These are phyloP conservation scores for Alsophila aescularia DNA, from an alignment of 2,888 invertebrate species.

Conservation along the genomic window DNA sequence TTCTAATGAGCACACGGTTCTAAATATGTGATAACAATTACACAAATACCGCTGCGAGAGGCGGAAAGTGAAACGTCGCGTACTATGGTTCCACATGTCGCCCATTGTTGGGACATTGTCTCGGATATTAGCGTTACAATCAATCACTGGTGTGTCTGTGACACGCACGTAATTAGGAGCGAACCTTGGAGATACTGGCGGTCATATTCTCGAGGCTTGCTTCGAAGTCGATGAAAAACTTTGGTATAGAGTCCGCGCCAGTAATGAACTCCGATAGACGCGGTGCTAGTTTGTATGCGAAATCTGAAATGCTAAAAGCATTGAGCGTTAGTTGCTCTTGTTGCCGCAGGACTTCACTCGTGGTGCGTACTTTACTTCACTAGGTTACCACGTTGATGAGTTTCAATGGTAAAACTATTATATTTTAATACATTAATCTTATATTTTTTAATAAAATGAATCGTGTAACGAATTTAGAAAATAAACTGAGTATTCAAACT, in stretches of 20 bases:
- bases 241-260: too few relatives aligned
- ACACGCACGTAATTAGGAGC: conserved; percentile 78
- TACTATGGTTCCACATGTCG: conserved; percentile 65
- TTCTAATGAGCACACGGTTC: neutral
- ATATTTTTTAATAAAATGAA: too few relatives aligned
- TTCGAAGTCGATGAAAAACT: neutral
- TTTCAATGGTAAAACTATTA: too few relatives aligned
- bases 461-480: too few relatives aligned
- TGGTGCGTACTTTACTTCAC: too few relatives aligned
- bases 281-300: too few relatives aligned
- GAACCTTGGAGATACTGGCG: conserved; percentile 50
- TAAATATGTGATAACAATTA: conserved; percentile 30
- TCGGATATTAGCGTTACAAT: conserved; percentile 79
- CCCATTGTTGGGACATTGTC: conserved; percentile 69
- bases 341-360: too few relatives aligned
- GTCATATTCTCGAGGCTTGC: conserved; percentile 45
- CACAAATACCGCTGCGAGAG: conserved; percentile 38
- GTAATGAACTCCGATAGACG: too few relatives aligned
- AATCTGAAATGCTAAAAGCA: too few relatives aligned
- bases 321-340: too few relatives aligned
- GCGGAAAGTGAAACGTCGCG: conserved; percentile 52
- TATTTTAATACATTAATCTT: too few relatives aligned
- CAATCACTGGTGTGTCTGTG: conserved; percentile 78
- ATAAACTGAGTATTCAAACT: too few relatives aligned
- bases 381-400: neutral